Evolutionary conservation across 2,797 vertebrate genomes (phyloP).

Genomic region (Poliocrania exsul): DNA sequence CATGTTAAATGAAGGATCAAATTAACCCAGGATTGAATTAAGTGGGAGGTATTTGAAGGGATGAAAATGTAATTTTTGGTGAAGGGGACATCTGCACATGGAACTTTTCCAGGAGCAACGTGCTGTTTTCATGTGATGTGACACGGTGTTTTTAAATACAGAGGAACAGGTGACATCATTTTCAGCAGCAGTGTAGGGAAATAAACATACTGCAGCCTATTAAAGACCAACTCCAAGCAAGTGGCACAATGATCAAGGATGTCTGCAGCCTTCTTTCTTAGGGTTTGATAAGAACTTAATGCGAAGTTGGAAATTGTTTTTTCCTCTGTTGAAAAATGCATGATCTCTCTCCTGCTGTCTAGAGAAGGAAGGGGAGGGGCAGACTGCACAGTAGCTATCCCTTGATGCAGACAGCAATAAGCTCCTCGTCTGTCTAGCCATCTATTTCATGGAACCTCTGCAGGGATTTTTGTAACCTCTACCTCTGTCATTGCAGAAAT

Average conservation of each 20-base stretch:
- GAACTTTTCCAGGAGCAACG: background rate
- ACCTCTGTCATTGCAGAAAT: background rate
- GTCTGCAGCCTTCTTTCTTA: background rate
- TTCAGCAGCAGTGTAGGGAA: background rate
- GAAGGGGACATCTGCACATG: constrained; percentile 25
- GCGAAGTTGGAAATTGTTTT: background rate
- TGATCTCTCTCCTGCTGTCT: background rate
- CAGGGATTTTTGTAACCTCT: constrained; percentile 9
- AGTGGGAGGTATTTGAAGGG: constrained; percentile 26
- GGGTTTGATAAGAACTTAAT: background rate
- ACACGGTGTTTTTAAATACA: background rate
- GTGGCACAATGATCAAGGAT: background rate
- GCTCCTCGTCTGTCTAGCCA: background rate
- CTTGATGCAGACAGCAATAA: background rate
- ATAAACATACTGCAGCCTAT: background rate
- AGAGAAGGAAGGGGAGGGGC: background rate
- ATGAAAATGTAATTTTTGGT: constrained; percentile 33
- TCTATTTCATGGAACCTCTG: background rate
- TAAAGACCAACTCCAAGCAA: background rate
- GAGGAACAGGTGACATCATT: background rate
- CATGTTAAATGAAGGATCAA: constrained; percentile 62
- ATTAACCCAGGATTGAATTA: constrained; percentile 52
- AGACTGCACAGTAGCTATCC: background rate
- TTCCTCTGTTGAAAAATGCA: background rate
- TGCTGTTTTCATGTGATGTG: background rate